Evolutionary conservation across 2,888 invertebrate genomes (phyloP), one percentile per base, ranked within the genome.

Genomic region (Eilema sororculum): DNA sequence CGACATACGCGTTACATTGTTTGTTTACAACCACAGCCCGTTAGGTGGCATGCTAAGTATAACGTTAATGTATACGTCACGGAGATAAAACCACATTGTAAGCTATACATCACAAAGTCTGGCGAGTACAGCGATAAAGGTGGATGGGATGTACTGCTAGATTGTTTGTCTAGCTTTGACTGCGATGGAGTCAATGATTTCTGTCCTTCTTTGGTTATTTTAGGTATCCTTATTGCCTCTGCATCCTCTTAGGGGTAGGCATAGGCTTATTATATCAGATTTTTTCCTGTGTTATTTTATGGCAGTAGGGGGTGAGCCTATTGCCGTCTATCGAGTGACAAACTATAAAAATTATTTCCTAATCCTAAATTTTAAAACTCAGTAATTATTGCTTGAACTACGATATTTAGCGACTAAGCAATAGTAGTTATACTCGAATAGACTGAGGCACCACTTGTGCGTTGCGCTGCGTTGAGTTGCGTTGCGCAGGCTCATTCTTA

Each of bases 41-140:
- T 41, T 67, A 58, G 68, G 66, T 68, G 62, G 61, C 68, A 58
- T 69, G 37, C 74, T 83, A 71, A 82, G 77, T 83, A 75, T 76
- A 78, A 72, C 74, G 80, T 82, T 80, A 82, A 82, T 80, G 75
- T 82, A 78, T 72, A 76, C 66, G 74, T 71, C 74, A 71, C 63
- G 75, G 58, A 72, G 73, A 79, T 82, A 80, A 81, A 81, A 73
- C 73, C 66, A 84, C 84, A 79, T 84, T 84, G 85, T 85, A 78
- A 72, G 73, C 68, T 68, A 56, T 69, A 57, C 69, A 67, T 77
- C 74, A 75, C 72, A 68, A 73, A 69, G 72, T 73, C 63, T 73
- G 67, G 76, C 63, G 72, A 72, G 73, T 60, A 56, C 69, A 65
- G 74, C 79, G 78, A 77, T 85, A 81, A 83, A 87, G 80, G 79